phyloP scores from a whole-genome alignment of 2,797 vertebrate species.

The Anabas testudineus region DNA sequence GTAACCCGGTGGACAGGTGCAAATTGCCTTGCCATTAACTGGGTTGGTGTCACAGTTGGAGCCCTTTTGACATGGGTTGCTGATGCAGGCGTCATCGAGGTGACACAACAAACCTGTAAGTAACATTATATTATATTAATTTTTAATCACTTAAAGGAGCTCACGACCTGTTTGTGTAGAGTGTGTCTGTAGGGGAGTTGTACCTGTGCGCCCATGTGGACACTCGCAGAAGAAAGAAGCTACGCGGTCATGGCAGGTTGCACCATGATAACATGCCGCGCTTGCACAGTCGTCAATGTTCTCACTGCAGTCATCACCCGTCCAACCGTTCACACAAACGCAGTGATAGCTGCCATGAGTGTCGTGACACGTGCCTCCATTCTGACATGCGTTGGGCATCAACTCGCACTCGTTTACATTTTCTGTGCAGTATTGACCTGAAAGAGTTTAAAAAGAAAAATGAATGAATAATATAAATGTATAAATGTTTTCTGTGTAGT shows the following conservation, averaged over 20 bases:
- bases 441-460: background rate
- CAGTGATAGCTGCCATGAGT: slow-evolving; percentile 92
- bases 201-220: slow-evolving; percentile 95
- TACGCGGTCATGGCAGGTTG: slow-evolving; percentile 95
- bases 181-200: background rate
- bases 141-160: background rate
- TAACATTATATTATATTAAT: background rate
- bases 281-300: slow-evolving; percentile 97
- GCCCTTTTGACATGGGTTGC: slow-evolving; percentile 97
- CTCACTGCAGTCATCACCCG: slow-evolving; percentile 95
- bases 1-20: slow-evolving; percentile 95
- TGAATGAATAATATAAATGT: too few species aligned
- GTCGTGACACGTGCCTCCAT: slow-evolving; percentile 96
- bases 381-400: slow-evolving; percentile 96
- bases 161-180: rapidly evolving
- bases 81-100: slow-evolving; percentile 96
- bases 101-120: slow-evolving; percentile 93
- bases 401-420: slow-evolving; percentile 96
- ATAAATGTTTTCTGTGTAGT: background rate
- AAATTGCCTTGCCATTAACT: slow-evolving; percentile 97
- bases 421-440: slow-evolving; percentile 96
- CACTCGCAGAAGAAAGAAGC: slow-evolving; percentile 99
- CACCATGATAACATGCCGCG: slow-evolving; percentile 92
- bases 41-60: slow-evolving; percentile 99
- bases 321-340: slow-evolving; percentile 97